A percentile compares a stretch with the other conserved stretches of the same genome.
phyloP scores from a whole-genome alignment of 2,113 vertebrate genomes.

The Xyliphius kryptos region DNA sequence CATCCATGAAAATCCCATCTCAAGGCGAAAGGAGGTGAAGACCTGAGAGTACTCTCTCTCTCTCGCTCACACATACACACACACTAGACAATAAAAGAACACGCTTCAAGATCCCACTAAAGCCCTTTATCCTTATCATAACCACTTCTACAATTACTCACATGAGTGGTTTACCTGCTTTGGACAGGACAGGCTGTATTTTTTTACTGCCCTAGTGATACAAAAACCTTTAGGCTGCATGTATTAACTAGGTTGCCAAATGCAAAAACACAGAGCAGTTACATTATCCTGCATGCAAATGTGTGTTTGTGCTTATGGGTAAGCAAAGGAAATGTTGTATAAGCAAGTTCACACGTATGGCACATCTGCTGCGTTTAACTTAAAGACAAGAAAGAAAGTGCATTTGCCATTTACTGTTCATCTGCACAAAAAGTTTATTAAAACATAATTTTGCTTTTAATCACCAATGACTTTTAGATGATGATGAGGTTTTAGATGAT shows the following conservation, averaged over 20 bases:
- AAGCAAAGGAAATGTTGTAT: conserved; percentile 5
- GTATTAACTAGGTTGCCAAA: conserved; percentile 58
- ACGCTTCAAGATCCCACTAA: conserved; percentile 42
- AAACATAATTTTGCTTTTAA: conserved; percentile 41
- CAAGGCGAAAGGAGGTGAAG: conserved; percentile 71
- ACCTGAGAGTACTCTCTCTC: conserved; percentile 47
- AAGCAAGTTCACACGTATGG: conserved; percentile 37
- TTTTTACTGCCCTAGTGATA: conserved; percentile 50
- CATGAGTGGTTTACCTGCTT: conserved; percentile 64
- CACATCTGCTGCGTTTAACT: neutral
- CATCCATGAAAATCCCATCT: conserved; percentile 75
- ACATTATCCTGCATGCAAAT: conserved; percentile 55
- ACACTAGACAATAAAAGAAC: conserved; percentile 41
- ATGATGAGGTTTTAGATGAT: too few species aligned
- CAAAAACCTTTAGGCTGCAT: conserved; percentile 52
- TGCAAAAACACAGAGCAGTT: conserved; percentile 52
- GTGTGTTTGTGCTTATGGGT: neutral
- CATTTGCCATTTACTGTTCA: conserved; percentile 28
- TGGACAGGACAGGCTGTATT: conserved; percentile 46
- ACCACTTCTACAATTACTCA: conserved; percentile 70
- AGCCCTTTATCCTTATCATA: conserved; percentile 63
- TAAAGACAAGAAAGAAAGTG: neutral
- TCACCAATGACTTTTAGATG: conserved; percentile 17
- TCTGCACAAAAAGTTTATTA: conserved; percentile 32
- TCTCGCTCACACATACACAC: conserved; percentile 49